Base-by-base conservation (phyloP, 2,888 invertebrate species). In the Caenorhabditis japonica region DNA sequence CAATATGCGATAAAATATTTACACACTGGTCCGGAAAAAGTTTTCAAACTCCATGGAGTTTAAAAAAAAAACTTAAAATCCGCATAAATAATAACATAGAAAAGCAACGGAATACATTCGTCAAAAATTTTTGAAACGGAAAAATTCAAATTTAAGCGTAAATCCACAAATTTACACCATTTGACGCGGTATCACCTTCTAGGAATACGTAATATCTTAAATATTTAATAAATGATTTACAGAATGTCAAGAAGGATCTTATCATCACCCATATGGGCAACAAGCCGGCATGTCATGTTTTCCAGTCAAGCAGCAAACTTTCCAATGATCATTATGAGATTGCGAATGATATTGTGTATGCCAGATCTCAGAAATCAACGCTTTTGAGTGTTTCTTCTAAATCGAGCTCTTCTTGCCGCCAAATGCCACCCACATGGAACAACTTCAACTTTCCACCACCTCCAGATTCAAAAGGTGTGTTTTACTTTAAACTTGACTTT, bases 401-500 rank as follows among this genome's bases (percentile, higher is more conserved):
- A 51, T 72, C 69, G n/a, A 71, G 60, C 8, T 75, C 66, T 12
- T 76, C 75, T 0, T 69, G 59, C 13, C 56, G 68, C 19, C 56
- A 56, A 17, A 34, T 69, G 23, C 77, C 73, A 30, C 81, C 76
- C 36, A 77, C 83, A 1, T 77, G 83, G 73, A 74, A 68, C 30
- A 82, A 84, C 43, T 81, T 84, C 56, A 77, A 84, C 49, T 84
- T 84, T 47, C 84, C 84, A 23, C 84, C 84, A 8, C 84, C 84
- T 8, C 84, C 84, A 21, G 53, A 71, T 10, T 34, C 36, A 39
- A 55, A 44, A 56, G 66, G 56, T 53, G n/a, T n/a, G n/a, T n/a
- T n/a, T n/a, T 7, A 59, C 2, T 15, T 15, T 17, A 39, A 38
- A 12, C 41, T 12, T 8, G 25, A 13, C 36, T 19, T 3, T 17